Conservation (phyloP, 2,888 invertebrate genomes). For the Eupsilia transversa region DNA sequence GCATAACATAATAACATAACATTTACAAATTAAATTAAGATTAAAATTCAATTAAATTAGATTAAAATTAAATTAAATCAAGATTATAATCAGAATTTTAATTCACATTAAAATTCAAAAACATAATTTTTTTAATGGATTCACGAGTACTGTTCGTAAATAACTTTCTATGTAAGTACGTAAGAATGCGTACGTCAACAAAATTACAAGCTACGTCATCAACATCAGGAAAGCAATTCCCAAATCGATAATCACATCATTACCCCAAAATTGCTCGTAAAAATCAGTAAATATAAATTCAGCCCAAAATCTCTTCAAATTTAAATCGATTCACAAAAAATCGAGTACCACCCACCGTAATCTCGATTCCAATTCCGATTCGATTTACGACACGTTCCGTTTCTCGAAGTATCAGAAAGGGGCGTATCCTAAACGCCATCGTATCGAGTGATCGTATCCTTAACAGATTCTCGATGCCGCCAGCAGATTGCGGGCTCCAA, state of each 20-base stretch:
- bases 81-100: too few species aligned
- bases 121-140: too few species aligned
- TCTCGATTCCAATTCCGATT: slow-evolving; percentile 74
- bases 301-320: slow-evolving; percentile 58
- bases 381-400: slow-evolving; percentile 77
- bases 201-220: slow-evolving; percentile 36
- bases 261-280: slow-evolving; percentile 52
- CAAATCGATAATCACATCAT: slow-evolving; percentile 52
- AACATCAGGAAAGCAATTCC: slow-evolving; percentile 44
- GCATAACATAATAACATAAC: too few species aligned
- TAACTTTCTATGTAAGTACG: background rate
- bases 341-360: slow-evolving; percentile 67
- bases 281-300: slow-evolving; percentile 55
- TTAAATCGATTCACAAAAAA: slow-evolving; percentile 70
- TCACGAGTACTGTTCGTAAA: background rate
- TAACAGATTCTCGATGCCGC: slow-evolving; percentile 78
- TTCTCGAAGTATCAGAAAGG: slow-evolving; percentile 81
- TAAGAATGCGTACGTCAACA: background rate
- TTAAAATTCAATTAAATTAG: too few species aligned
- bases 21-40: too few species aligned
- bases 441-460: slow-evolving; percentile 81
- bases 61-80: too few species aligned
- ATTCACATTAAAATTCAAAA: too few species aligned
- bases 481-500: slow-evolving; percentile 77
- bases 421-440: slow-evolving; percentile 81